Evolutionary conservation across 2,888 invertebrate species (phyloP), one percentile per base, ranked within the genome.

Genomic region (Synanthedon myopaeformis): DNA sequence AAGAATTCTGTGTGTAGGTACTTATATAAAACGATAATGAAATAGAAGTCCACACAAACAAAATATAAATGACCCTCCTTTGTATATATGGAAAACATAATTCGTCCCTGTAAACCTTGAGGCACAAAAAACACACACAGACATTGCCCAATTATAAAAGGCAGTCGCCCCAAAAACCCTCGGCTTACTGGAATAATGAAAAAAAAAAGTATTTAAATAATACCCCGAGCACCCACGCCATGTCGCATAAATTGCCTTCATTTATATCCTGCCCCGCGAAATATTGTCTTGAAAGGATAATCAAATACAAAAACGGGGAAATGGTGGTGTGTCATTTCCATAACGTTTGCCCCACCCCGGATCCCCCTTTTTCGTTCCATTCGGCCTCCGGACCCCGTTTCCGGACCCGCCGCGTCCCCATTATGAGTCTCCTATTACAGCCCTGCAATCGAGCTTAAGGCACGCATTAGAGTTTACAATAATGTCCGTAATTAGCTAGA

Each of bases 231-330:
- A 71, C 73, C 76, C 74, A 71, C 76, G 78, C 74, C 66, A 72
- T 82, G 85, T 84, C 85, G 84, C 87, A 87, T 87, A 87, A 87
- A 87, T 87, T 87, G 84, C 83, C 76, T 83, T 81, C 84, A 85
- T 85, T 86, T 85, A 86, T 86, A 83, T 86, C 87, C 86, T 84
- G 82, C 63, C 77, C 78, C 77, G 79, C 83, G 79, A 87, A 87
- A 87, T 87, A 87, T 87, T 87, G 85, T 87, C 87, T 87, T 87
- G 86, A 87, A 87, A 86, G 87, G 85, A 86, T 86, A 86, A 87
- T 87, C 86, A 86, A 86, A 87, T 86, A 87, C 85, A 85, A 86
- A 87, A 87, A 83, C 81, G 79, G 81, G 85, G 82, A 84, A 86
- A 85, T 84, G 83, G 85, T 75, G 82, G 82, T 84, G 82, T 83